Evolutionary conservation across 92 coral and sea anemone species (phyloP).

Genomic region (Phenganax marumi): DNA sequence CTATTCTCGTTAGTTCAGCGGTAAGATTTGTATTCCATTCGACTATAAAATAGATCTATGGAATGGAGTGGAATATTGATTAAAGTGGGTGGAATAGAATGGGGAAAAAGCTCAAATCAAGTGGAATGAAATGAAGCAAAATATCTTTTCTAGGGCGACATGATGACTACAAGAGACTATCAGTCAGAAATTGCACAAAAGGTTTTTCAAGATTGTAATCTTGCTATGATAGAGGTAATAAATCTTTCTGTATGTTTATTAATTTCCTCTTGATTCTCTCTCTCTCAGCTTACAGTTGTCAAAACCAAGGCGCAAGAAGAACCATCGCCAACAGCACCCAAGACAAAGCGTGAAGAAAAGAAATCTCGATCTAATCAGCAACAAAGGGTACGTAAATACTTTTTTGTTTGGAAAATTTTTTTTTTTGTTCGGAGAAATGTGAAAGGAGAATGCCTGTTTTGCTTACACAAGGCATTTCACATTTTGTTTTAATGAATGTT

Average conservation of each 20-base stretch:
- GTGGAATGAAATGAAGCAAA: neutral
- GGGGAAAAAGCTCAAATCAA: neutral
- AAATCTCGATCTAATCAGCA: slow-evolving; percentile 6
- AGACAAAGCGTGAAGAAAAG: slow-evolving; percentile 25
- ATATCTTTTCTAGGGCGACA: slow-evolving; percentile 21
- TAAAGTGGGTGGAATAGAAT: neutral
- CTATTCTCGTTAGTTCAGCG: slow-evolving; percentile 69
- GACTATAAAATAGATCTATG: neutral
- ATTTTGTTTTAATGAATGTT: neutral
- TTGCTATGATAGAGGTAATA: neutral
- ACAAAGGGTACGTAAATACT: slow-evolving; percentile 13
- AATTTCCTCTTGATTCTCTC: neutral
- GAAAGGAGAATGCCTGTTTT: neutral
- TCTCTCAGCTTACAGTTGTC: slow-evolving; percentile 4
- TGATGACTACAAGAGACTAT: slow-evolving; percentile 27
- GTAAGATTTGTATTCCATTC: slow-evolving; percentile 46
- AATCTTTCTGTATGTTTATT: neutral
- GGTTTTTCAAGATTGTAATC: neutral
- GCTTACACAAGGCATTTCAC: neutral
- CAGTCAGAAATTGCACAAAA: slow-evolving; percentile 17
- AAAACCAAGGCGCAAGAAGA: neutral
- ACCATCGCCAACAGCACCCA: neutral
- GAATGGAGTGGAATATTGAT: neutral
- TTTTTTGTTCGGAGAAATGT: no score
- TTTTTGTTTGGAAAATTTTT: neutral